These are phyloP conservation scores for Melanotaenia duboulayi DNA, from an alignment of 2,113 vertebrate species.

Conservation along the genomic window DNA sequence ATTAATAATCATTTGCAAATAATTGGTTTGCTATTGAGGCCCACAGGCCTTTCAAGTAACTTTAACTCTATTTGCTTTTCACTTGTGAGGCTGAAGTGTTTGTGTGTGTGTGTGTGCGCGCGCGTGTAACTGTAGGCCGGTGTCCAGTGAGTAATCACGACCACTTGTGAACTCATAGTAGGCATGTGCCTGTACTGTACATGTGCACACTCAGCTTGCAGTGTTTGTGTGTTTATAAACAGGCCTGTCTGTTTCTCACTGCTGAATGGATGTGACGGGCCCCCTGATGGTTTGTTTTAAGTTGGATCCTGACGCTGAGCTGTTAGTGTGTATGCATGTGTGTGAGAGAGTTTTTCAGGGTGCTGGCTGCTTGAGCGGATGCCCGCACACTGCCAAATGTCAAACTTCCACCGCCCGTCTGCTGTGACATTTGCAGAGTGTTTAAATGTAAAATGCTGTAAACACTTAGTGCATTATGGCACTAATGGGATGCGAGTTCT, in stretches of 20 bases:
- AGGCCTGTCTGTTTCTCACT: constrained; percentile 69
- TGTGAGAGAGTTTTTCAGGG: constrained; percentile 65
- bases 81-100: background rate
- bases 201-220: constrained; percentile 38
- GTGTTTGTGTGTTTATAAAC: constrained; percentile 75
- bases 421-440: constrained; percentile 57
- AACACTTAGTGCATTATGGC: constrained; percentile 40
- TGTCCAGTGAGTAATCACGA: constrained; percentile 65
- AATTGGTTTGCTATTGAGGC: constrained; percentile 38
- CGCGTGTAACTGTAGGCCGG: constrained; percentile 32
- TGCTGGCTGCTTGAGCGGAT: constrained; percentile 64
- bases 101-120: constrained; percentile 3
- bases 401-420: constrained; percentile 65
- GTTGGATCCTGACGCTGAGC: constrained; percentile 69
- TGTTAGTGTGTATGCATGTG: constrained; percentile 38
- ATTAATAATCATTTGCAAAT: constrained; percentile 44
- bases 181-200: constrained; percentile 57
- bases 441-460: constrained; percentile 54
- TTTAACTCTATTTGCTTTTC: background rate
- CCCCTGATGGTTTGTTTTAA: constrained; percentile 80
- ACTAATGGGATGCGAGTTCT: constrained; percentile 58
- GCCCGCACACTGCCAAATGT: constrained; percentile 71
- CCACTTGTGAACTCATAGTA: constrained; percentile 46
- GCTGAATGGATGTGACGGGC: constrained; percentile 77
- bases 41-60: background rate